Percentiles rank a stretch among this genome's conserved stretches.
These are phyloP conservation scores for Sebastes fasciatus DNA, from an alignment of 2,113 vertebrate species.

Conservation along the genomic window DNA sequence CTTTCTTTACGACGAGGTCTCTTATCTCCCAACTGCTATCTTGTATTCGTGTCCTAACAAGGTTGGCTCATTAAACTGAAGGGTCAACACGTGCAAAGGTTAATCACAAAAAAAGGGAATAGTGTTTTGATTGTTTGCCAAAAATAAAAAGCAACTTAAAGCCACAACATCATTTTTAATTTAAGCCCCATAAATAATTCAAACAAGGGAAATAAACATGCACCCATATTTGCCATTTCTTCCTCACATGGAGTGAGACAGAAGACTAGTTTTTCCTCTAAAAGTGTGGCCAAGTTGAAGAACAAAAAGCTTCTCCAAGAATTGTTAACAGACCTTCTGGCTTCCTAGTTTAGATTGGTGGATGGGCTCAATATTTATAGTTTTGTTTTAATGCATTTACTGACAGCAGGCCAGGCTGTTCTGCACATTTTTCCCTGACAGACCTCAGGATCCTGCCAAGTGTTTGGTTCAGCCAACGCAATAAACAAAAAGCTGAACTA, in stretches of 20 bases:
- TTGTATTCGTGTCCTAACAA: slow-evolving; percentile 44
- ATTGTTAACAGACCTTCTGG: slow-evolving; percentile 39
- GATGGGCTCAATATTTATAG: slow-evolving; percentile 61
- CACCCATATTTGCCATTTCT: background rate
- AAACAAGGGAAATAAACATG: background rate
- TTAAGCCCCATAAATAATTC: background rate
- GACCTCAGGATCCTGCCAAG: slow-evolving; percentile 55
- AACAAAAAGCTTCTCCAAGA: slow-evolving; percentile 16
- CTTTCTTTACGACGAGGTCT: slow-evolving; percentile 49
- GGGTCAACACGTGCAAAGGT: slow-evolving; percentile 68
- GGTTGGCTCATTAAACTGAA: slow-evolving; percentile 57
- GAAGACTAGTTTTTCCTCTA: background rate
- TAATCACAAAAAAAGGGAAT: slow-evolving; percentile 30
- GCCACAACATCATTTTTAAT: background rate
- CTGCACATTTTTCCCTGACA: slow-evolving; percentile 65
- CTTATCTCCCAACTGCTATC: slow-evolving; percentile 60
- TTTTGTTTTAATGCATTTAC: slow-evolving; percentile 64
- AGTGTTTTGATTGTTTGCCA: slow-evolving; percentile 27
- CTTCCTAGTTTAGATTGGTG: slow-evolving; percentile 50
- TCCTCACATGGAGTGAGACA: background rate
- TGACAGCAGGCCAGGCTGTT: slow-evolving; percentile 68
- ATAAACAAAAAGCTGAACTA: slow-evolving; percentile 22
- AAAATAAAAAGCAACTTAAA: background rate
- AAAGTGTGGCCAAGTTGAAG: slow-evolving; percentile 13
- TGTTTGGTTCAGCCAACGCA: slow-evolving; percentile 40